Base-by-base conservation (phyloP, 2,113 vertebrate genomes). In the Lophura nycthemera region DNA sequence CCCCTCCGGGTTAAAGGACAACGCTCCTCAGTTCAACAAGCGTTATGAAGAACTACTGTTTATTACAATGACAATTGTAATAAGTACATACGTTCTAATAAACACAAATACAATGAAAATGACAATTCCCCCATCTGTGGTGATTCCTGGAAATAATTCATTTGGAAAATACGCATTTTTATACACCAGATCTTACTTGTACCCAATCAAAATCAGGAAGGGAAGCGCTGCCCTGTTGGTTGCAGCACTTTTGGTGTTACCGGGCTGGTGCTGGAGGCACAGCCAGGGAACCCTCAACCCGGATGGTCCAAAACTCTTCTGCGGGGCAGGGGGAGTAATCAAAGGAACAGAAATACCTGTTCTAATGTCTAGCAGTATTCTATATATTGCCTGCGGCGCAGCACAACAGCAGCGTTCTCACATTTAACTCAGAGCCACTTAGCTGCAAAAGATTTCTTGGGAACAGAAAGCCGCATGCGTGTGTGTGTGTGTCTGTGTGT, bases 51-150 rank as follows among this genome's bases (percentile, higher is more conserved):
- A 96, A 96, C 96, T 96, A 96, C 95, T 1, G 70, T 96, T 96
- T 96, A 96, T 96, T 96, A 95, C 96, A 96, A 95, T 96, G 92
- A 96, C 96, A 92, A 95, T 82, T 96, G 92, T 96, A 91, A 82
- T 95, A 95, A 86, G 90, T 97, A 95, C 95, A 96, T 88, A 95
- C 83, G 90, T 81, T 96, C 95, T 94, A 96, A 95, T 95, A 94
- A 96, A 96, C 96, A 96, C 95, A 96, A 94, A 95, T 92, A 96
- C 95, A 97, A 93, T 63, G 6, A 86, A 96, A 96, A 93, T 86
- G 91, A 95, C 95, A 95, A 88, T 89, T 90, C 86, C 83, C 66
- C 91, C 85, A 66, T 90, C 91, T 93, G 82, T 97, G 90, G 83
- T 63, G 89, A 84, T 91, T 91, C 84, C 70, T 57, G 20, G 83